Evolutionary conservation across 2,888 invertebrate species (phyloP), one percentile per base, ranked within the genome.

Genomic region (Perizoma affinitatum): DNA sequence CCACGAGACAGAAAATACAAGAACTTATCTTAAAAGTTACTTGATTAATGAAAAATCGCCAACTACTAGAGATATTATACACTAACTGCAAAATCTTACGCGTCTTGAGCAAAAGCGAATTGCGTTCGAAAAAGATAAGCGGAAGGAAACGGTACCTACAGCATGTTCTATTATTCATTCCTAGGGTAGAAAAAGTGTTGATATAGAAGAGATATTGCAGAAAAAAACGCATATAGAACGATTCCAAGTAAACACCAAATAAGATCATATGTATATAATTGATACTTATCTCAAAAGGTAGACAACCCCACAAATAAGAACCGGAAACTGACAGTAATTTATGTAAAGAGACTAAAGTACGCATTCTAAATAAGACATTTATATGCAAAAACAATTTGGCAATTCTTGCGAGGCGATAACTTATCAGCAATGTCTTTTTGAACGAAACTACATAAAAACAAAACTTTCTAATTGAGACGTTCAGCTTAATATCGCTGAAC

Each of bases 261-360:
- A 38, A 51, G 47, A 49, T 9, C 36, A 33, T 4, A 52, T 38
- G 43, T 50, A 51, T 54, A 34, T 55, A 48, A 61, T 36, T 34
- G 55, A 44, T 38, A 50, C 34, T 45, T 55, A 49, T 33, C 57
- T 22, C 47, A 58, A 58, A 58, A 51, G n/a, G 50, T 52, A 41
- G 48, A 38, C 6, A 60, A 54, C 49, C 55, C 60, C 33, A 61
- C 58, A 48, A 59, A 65, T 52, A 54, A 59, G 41, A 57, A 57
- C 46, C 50, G 63, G 66, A 71, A 60, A 63, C 62, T 45, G 45
- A 11, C 49, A 65, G 49, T 69, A 71, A 70, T 68, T 48, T 64
- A 73, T 64, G 72, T 57, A 66, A 58, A 52, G 63, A 67, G 68
- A 59, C 64, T 63, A 58, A 69, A 69, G 58, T 63, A 62, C 51